Percentiles rank a stretch among this genome's conserved stretches.
These are phyloP conservation scores for Hypselothyrea guttata DNA, from an alignment of 2,888 invertebrate genomes.

Conservation along the genomic window DNA sequence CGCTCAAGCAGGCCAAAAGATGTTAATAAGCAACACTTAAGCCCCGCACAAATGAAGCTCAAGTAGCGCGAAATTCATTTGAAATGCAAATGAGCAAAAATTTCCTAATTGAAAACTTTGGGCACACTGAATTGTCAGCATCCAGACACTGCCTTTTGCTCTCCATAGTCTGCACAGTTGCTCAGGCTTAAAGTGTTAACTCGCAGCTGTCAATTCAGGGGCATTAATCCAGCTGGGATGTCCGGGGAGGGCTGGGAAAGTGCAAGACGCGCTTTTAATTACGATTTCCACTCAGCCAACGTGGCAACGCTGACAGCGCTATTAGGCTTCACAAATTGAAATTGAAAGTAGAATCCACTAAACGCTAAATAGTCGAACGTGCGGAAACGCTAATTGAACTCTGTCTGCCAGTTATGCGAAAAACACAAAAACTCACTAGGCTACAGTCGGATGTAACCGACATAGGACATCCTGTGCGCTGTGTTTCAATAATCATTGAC, in stretches of 20 bases:
- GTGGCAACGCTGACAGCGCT: slow-evolving; percentile 8
- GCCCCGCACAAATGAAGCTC: slow-evolving; percentile 41
- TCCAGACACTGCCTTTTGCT: no score
- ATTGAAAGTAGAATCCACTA: slow-evolving; percentile 41
- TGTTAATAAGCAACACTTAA: slow-evolving; percentile 59
- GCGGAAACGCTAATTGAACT: slow-evolving; percentile 71
- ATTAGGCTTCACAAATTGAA: slow-evolving; percentile 19
- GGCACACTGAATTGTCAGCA: slow-evolving; percentile 25
- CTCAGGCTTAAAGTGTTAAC: slow-evolving; percentile 64
- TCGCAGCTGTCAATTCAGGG: slow-evolving; percentile 47
- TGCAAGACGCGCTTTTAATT: slow-evolving; percentile 65
- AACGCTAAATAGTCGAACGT: slow-evolving; percentile 52
- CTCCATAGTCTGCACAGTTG: slow-evolving; percentile 8
- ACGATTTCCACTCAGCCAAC: slow-evolving; percentile 29
- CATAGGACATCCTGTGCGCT: background rate
- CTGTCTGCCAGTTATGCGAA: slow-evolving; percentile 32
- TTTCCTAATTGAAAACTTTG: slow-evolving; percentile 71
- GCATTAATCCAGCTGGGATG: slow-evolving; percentile 41
- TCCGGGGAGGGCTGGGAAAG: slow-evolving; percentile 11
- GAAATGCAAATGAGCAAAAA: slow-evolving; percentile 70
- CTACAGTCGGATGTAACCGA: no score
- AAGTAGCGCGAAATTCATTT: slow-evolving; percentile 67
- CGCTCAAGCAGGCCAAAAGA: slow-evolving; percentile 26
- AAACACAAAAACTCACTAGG: slow-evolving; percentile 21
- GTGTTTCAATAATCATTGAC: no score